Base-by-base conservation (phyloP, 2,888 invertebrate genomes). In the Ashinkailepas kermadecensis region DNA sequence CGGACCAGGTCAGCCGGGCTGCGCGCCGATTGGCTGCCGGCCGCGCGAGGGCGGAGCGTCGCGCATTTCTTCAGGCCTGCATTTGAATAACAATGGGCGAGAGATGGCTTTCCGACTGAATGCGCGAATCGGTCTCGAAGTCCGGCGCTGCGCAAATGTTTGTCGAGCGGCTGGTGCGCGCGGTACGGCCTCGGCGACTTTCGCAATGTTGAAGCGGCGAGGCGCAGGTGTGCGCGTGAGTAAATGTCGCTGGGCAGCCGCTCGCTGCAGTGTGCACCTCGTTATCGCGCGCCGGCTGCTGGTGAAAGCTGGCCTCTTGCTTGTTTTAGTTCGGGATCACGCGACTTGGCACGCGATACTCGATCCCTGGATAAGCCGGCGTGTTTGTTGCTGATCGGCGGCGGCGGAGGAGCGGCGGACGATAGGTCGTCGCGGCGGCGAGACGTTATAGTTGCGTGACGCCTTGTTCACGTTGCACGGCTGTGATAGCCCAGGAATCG, bases 71-170 rank as follows among this genome's bases (percentile, higher is more conserved):
- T 25, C 70, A 8, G 70, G n/a, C 39, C 70, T 70, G 70, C 70
- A 70, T 70, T 70, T 70, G 70, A 70, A 70, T 70, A 70, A 70
- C 70, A 70, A 70, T 70, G 25, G 70, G 23, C 39, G 62, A 70
- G 39, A 39, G 70, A 70, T 70, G 70, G 70, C 70, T 70, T 70
- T 70, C 39, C 70, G 70, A 70, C 39, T 39, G 39, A 70, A 39
- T 39, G 70, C 39, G 39, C 70, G 70, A 70, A 70, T 70, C 23
- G 70, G 39, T 15, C 70, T 70, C 70, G 39, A 70, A 70, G 70
- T 70, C 70, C 70, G 15, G 70, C 70, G 39, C 39, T 15, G 39
- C 25, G 70, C 70, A 70, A 70, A 70, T 70, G 70, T 70, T 70
- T 70, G 70, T 25, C 70, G 70, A 70, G 15, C 13, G 13, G 39